Base-by-base conservation (phyloP, 2,888 invertebrate genomes). In the Aphodius granarius region DNA sequence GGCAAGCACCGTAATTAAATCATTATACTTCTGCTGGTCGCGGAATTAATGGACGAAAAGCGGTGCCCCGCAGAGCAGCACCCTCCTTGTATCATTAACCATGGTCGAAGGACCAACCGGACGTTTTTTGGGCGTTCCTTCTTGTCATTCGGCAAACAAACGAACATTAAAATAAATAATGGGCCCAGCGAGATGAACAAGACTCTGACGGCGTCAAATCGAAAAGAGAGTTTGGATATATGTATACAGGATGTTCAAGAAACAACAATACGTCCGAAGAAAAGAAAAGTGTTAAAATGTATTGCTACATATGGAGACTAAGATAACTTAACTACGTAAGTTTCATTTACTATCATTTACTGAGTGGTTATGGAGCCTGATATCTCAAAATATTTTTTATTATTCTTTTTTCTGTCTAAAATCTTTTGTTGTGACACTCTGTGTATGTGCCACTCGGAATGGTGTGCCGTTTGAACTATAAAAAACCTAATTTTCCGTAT, bases 401-500 rank as follows among this genome's bases (percentile, higher is more conserved):
- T n/a, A n/a, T n/a, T n/a, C n/a, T n/a, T n/a, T n/a, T n/a, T n/a
- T n/a, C n/a, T n/a, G n/a, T n/a, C n/a, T n/a, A n/a, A n/a, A n/a
- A n/a, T n/a, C n/a, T n/a, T n/a, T n/a, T n/a, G n/a, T n/a, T n/a
- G n/a, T n/a, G n/a, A n/a, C n/a, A n/a, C n/a, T n/a, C n/a, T n/a
- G n/a, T n/a, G n/a, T n/a, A n/a, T n/a, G n/a, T n/a, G n/a, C n/a
- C n/a, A n/a, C n/a, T n/a, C n/a, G n/a, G n/a, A n/a, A n/a, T n/a
- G n/a, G n/a, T n/a, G n/a, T n/a, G n/a, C n/a, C n/a, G n/a, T n/a
- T n/a, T n/a, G n/a, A n/a, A n/a, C n/a, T n/a, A 43, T 13, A 63
- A 72, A 63, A 72, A 72, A 19, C 15, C 19, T 72, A 72, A 73
- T 73, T 66, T 68, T 20, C 23, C 63, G 70, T 74, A 74, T 74